Evolutionary conservation across 2,888 invertebrate species (phyloP), one percentile per base, ranked within the genome.

Genomic region (Aspidapion aeneum): DNA sequence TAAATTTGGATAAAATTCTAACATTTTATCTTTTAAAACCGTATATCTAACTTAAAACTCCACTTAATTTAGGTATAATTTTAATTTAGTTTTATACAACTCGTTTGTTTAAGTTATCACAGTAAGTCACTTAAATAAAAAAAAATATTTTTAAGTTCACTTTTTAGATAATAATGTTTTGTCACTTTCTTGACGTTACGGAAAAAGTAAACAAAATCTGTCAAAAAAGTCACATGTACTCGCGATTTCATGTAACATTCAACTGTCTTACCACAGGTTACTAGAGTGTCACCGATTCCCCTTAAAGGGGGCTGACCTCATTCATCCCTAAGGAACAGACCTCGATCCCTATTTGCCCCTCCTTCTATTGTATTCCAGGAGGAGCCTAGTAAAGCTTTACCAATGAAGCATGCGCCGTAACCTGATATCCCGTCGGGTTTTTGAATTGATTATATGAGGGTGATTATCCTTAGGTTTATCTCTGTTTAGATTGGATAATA

Each of bases 1-100:
- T 69, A 87, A 81, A 74, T 86, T 86, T 63, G 87, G 86, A 77
- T 88, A 88, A 79, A 88, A 88, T 78, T 89, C 88, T 82, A 89
- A 84, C 88, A 89, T 89, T 75, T 80, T n/a, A n/a, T n/a, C n/a
- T n/a, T n/a, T n/a, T n/a, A n/a, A n/a, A n/a, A n/a, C n/a, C n/a
- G n/a, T 83, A 62, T n/a, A n/a, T n/a, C n/a, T n/a, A n/a, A n/a
- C n/a, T n/a, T n/a, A n/a, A n/a, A n/a, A n/a, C n/a, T n/a, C n/a
- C 57, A n/a, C n/a, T n/a, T n/a, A n/a, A n/a, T n/a, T n/a, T n/a
- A n/a, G n/a, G n/a, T n/a, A n/a, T n/a, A n/a, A n/a, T n/a, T n/a
- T n/a, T n/a, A n/a, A n/a, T n/a, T n/a, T n/a, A n/a, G n/a, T n/a
- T n/a, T n/a, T n/a, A n/a, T n/a, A n/a, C n/a, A n/a, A n/a, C n/a